Evolutionary conservation across 2,113 vertebrate species (phyloP).

Genomic region (Limanda limanda): DNA sequence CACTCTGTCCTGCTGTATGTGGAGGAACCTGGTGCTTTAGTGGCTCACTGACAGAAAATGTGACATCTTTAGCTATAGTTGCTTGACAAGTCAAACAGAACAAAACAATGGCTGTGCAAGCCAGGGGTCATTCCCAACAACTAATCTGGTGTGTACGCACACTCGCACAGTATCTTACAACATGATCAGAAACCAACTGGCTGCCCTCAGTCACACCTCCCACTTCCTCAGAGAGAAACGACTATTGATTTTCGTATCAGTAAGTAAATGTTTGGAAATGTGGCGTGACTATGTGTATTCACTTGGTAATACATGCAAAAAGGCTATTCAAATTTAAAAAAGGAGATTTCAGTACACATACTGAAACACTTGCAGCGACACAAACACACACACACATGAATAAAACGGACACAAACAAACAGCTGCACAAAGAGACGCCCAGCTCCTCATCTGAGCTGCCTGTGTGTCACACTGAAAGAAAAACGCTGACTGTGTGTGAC

Average conservation of each 20-base stretch:
- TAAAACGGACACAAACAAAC: constrained; percentile 4
- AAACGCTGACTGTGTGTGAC: constrained; percentile 79
- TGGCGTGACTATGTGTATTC: background rate
- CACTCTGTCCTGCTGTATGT: background rate
- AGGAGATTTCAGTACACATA: background rate
- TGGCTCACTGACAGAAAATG: background rate
- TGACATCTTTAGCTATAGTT: background rate
- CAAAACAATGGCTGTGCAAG: background rate
- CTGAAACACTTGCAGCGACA: background rate
- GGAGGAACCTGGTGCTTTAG: background rate
- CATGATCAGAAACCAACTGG: background rate
- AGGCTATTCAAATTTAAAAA: background rate
- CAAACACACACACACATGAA: background rate
- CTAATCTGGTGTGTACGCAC: too few species aligned
- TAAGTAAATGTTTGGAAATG: background rate
- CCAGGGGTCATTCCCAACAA: too few species aligned
- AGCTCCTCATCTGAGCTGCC: constrained; percentile 18
- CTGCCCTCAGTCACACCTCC: background rate
- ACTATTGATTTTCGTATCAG: background rate
- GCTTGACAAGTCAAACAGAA: background rate
- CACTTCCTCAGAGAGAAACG: background rate
- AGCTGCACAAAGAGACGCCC: constrained; percentile 14
- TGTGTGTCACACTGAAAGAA: constrained; percentile 51
- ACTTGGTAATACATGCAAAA: background rate
- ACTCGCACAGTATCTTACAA: too few species aligned